phyloP scores from a whole-genome alignment of 2,113 vertebrate genomes.

The Terrapene triunguis region DNA sequence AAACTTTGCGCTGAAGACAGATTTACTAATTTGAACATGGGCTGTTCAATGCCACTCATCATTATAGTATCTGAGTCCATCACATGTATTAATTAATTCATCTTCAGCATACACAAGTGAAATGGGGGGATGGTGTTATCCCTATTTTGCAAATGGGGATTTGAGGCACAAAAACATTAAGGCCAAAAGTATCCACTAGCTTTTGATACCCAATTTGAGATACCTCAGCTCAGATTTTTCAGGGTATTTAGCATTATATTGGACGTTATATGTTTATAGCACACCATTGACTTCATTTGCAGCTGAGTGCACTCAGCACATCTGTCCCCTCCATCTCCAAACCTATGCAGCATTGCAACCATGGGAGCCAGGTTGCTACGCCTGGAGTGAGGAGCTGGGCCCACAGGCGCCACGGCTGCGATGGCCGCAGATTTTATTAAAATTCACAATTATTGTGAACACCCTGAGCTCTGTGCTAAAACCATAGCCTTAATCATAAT shows the following conservation, averaged over 20 bases:
- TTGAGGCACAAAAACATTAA: not conserved
- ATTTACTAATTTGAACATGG: accelerated
- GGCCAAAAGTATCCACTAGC: not conserved
- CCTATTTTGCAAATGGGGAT: not conserved
- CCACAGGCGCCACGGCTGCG: too few relatives aligned
- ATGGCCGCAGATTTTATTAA: too few relatives aligned
- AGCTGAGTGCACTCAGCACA: not conserved
- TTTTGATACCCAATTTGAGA: not conserved
- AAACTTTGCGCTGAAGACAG: accelerated
- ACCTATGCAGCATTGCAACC: too few relatives aligned
- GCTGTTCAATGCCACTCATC: not conserved
- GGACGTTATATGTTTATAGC: not conserved
- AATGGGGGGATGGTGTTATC: not conserved
- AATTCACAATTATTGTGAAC: too few relatives aligned
- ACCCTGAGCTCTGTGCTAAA: too few relatives aligned
- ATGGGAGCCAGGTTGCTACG: too few relatives aligned
- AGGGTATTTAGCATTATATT: not conserved
- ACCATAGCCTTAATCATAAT: too few relatives aligned
- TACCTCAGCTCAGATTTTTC: not conserved
- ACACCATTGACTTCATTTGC: not conserved
- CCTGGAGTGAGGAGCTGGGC: too few relatives aligned
- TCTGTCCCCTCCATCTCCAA: too few relatives aligned
- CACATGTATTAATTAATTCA: not conserved
- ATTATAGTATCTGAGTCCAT: not conserved
- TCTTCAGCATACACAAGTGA: not conserved